phyloP scores from a whole-genome alignment of 2,888 invertebrate genomes.

The Drymonia ruficornis region DNA sequence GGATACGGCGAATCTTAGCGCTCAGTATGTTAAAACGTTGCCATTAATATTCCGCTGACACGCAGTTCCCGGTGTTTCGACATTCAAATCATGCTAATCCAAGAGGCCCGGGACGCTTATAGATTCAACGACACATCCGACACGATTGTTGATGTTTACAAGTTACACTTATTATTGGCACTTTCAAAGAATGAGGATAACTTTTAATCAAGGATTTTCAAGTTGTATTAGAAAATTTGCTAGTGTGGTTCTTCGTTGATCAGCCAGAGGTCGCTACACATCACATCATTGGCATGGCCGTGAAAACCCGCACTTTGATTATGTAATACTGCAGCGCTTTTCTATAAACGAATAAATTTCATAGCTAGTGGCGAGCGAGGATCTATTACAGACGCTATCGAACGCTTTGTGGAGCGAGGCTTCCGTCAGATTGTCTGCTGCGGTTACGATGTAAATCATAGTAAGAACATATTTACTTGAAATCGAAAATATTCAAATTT shows the following conservation, averaged over 20 bases:
- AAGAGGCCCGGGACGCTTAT: neutral
- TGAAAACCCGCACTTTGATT: neutral
- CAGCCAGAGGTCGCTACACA: neutral
- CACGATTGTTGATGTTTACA: neutral
- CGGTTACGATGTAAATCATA: constrained; percentile 15
- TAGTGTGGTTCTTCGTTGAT: neutral
- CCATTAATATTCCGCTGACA: constrained; percentile 4
- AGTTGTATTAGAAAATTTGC: neutral
- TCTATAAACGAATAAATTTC: constrained; percentile 22
- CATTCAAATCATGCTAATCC: constrained; percentile 1
- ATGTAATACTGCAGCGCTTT: constrained; percentile 21
- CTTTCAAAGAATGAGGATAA: neutral
- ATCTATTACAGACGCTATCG: constrained; percentile 35
- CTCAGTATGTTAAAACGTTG: neutral
- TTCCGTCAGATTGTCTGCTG: constrained; percentile 9
- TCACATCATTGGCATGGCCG: neutral
- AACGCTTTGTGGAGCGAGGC: constrained; percentile 40
- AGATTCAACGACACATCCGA: neutral
- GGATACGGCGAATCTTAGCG: neutral
- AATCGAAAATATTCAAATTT: neutral
- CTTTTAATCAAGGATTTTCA: neutral
- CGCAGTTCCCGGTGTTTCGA: neutral
- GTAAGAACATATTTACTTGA: no score
- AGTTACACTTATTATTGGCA: neutral
- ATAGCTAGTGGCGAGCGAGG: constrained; percentile 8